Percentiles rank a stretch among this genome's conserved stretches.
Evolutionary conservation across 2,113 vertebrate species (phyloP).

Genomic region (Epinephelus moara): DNA sequence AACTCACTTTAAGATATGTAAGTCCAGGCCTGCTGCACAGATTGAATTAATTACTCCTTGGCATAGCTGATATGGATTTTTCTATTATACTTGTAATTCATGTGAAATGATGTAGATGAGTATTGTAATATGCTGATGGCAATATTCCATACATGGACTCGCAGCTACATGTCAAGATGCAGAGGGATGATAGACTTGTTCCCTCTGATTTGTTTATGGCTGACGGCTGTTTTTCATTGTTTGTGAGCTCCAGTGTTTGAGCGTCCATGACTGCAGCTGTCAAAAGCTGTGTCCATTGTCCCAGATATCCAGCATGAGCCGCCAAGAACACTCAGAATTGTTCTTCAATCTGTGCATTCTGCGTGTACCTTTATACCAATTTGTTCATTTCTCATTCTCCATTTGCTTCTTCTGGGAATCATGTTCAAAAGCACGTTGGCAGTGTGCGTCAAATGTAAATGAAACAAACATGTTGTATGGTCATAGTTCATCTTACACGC

Average conservation of each 20-base stretch:
- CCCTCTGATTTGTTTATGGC: slow-evolving; percentile 41
- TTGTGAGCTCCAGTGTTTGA: slow-evolving; percentile 33
- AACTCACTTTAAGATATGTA: neutral
- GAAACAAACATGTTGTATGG: neutral
- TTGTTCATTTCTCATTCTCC: slow-evolving; percentile 22
- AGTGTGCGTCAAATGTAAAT: neutral
- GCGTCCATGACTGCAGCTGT: slow-evolving; percentile 38
- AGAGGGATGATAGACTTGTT: slow-evolving; percentile 1
- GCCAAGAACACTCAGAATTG: slow-evolving; percentile 21
- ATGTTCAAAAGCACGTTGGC: neutral
- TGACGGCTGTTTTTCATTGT: slow-evolving; percentile 49
- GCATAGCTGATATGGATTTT: slow-evolving; percentile 24
- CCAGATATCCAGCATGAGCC: slow-evolving; percentile 34
- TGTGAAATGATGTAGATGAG: slow-evolving; percentile 33
- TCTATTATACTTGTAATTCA: slow-evolving; percentile 5
- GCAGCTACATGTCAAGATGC: slow-evolving; percentile 20
- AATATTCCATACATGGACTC: slow-evolving; percentile 11
- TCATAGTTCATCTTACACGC: neutral
- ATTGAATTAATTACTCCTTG: slow-evolving; percentile 10
- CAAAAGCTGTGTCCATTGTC: slow-evolving; percentile 40
- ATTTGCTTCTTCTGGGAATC: slow-evolving; percentile 15
- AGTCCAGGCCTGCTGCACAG: neutral
- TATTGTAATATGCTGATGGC: neutral
- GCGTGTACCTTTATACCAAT: neutral
- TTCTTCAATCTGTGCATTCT: slow-evolving; percentile 23